Evolutionary conservation across 2,888 invertebrate species (phyloP).

Genomic region (Oscheius sp.): DNA sequence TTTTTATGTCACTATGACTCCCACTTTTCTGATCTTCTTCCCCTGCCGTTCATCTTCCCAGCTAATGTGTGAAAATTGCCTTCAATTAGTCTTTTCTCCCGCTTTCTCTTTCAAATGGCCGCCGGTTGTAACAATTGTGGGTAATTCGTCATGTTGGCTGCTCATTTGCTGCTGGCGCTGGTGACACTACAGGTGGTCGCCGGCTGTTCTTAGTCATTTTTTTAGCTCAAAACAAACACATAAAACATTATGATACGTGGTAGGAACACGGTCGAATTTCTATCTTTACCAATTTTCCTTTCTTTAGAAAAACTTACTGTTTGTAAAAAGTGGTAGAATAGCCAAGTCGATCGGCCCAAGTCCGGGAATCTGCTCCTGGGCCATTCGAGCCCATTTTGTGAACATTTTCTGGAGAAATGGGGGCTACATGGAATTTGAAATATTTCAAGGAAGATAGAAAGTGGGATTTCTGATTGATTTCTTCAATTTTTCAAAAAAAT

Average conservation of each 20-base stretch:
- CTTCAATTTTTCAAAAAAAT: too few species aligned
- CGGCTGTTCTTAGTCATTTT: background rate
- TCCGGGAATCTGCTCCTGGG: slow-evolving; percentile 47
- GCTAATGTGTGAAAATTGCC: too few species aligned
- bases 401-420: slow-evolving; percentile 41
- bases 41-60: too few species aligned
- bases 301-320: slow-evolving; percentile 11
- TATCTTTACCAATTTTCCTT: background rate
- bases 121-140: slow-evolving; percentile 28
- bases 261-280: background rate
- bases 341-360: slow-evolving; percentile 47
- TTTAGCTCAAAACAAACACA: too few species aligned
- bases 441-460: too few species aligned
- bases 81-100: background rate
- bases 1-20: too few species aligned
- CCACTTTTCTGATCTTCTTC: too few species aligned
- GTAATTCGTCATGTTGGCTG: slow-evolving; percentile 16
- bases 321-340: slow-evolving; percentile 47
- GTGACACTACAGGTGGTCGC: slow-evolving; percentile 23
- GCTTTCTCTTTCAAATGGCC: background rate
- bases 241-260: too few species aligned
- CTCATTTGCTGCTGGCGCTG: slow-evolving; percentile 3
- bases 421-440: background rate
- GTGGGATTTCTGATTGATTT: too few species aligned
- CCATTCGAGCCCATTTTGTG: slow-evolving; percentile 54